Base-by-base conservation (phyloP, 2,113 vertebrate genomes). In the Butorides virescens region DNA sequence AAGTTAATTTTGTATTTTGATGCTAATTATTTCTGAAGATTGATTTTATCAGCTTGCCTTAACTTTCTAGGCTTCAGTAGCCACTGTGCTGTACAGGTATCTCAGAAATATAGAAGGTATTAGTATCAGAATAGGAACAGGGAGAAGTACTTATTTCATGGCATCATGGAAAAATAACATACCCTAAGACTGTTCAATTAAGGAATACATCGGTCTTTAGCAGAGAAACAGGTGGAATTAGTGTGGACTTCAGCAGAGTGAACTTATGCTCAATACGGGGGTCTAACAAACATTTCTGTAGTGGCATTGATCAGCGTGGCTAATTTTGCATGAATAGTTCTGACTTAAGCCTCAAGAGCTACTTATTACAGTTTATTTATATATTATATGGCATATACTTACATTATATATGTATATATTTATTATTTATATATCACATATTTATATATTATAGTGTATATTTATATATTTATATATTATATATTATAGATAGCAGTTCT, bases 21-120 rank as follows among this genome's bases (percentile, higher is more conserved):
- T 86, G 70, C 36, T 93, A 56, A 85, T 96, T 94, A 74, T 89
- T 91, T 95, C 72, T 91, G 70, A 93, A 89, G 46, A 87, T 65
- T 84, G 66, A 56, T 79, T 79, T 91, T 78, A 86, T 36, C 39
- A 52, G 32, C 44, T 85, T 80, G 22, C 18, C 15, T 77, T 46
- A 46, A 13, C 27, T 91, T 91, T 39, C 56, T 27, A 89, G 79
- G 32, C 53, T 93, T 79, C 59, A 63, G 37, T 29, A 76, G 46
- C 37, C 63, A 22, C 10, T 56, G 49, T 72, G 53, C n/a, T 93
- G 52, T 61, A 63, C 30, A 67, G 37, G 18, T 44, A 62, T 49
- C 78, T 75, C 70, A 71, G 65, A 92, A 85, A 59, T 14, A 71
- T 1, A 39, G 37, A 9, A 49, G 3, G 1, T 63, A 7, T 77